Percentiles rank a stretch among this genome's conserved stretches.
phyloP scores from a whole-genome alignment of 92 coral and sea anemone species.

The Pocillopora meandrina region DNA sequence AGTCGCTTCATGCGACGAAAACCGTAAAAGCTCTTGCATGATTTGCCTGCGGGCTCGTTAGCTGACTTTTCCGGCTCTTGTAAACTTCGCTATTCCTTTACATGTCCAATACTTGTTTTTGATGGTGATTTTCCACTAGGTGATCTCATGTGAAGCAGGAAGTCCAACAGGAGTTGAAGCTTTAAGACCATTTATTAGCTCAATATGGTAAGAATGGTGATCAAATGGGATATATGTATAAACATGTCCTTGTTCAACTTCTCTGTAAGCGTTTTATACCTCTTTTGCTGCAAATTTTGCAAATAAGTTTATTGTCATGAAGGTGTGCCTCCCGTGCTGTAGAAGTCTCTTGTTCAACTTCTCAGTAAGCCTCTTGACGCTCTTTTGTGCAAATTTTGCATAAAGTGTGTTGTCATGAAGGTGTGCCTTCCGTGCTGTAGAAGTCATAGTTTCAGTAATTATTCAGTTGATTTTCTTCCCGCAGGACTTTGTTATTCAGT shows the following conservation, averaged over 20 bases:
- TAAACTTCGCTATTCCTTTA: no score
- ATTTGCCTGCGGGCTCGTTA: no score
- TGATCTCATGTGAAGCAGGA: constrained; percentile 90
- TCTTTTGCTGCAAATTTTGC: background rate
- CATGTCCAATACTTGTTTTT: background rate
- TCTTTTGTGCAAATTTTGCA: background rate
- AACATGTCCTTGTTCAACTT: background rate
- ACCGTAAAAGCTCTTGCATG: no score
- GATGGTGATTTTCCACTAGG: constrained; percentile 34
- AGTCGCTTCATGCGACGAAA: no score
- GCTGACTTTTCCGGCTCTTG: background rate
- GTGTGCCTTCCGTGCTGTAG: background rate
- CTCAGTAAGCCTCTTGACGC: background rate
- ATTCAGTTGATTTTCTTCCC: background rate
- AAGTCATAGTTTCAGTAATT: background rate
- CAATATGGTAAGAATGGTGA: constrained; percentile 79
- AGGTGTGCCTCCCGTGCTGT: background rate
- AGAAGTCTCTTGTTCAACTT: background rate
- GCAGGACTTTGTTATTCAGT: constrained; percentile 90
- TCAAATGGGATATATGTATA: no score
- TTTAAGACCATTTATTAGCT: constrained; percentile 84
- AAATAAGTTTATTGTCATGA: no score
- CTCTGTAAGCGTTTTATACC: background rate
- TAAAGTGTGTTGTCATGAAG: no score
- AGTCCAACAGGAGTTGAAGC: constrained; percentile 87